A percentile compares a stretch with the other conserved stretches of the same genome.
phyloP scores from a whole-genome alignment of 2,888 invertebrate genomes.

The Ommatoiulus sabulosus region DNA sequence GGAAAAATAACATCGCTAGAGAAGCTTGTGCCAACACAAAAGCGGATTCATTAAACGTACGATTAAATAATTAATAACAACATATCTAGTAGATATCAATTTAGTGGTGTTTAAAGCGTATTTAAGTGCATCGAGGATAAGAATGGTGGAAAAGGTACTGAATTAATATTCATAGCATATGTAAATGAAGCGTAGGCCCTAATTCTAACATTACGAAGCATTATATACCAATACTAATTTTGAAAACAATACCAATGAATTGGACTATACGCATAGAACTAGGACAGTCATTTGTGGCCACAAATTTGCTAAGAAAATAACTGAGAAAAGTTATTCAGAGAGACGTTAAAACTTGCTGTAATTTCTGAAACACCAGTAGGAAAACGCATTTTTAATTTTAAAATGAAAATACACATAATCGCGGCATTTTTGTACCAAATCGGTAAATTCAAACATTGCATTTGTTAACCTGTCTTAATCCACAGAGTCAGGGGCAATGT shows the following conservation, averaged over 20 bases:
- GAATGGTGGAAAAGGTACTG: slow-evolving; percentile 1
- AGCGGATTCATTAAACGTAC: not conserved
- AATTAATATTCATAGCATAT: slow-evolving; percentile 8
- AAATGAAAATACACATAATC: not conserved
- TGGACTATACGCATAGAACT: not conserved
- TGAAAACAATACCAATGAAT: not conserved
- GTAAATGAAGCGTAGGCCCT: not conserved
- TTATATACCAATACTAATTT: slow-evolving; percentile 8
- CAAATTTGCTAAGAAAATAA: not conserved
- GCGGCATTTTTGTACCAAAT: not conserved
- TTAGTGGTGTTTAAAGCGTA: slow-evolving; percentile 1
- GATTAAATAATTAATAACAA: not conserved
- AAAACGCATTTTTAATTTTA: not conserved
- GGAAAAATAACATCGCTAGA: not conserved
- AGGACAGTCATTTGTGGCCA: not conserved
- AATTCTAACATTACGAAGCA: slow-evolving; percentile 3
- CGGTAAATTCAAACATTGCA: not conserved
- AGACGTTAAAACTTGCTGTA: not conserved
- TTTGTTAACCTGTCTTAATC: too few species aligned
- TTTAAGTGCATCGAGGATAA: not conserved
- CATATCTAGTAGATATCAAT: slow-evolving; percentile 4
- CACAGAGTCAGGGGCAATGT: too few species aligned
- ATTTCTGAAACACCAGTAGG: not conserved
- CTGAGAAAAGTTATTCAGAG: too few species aligned
- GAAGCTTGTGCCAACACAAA: not conserved